Conservation (phyloP, 2,888 invertebrate genomes). For the Tachina fera region DNA sequence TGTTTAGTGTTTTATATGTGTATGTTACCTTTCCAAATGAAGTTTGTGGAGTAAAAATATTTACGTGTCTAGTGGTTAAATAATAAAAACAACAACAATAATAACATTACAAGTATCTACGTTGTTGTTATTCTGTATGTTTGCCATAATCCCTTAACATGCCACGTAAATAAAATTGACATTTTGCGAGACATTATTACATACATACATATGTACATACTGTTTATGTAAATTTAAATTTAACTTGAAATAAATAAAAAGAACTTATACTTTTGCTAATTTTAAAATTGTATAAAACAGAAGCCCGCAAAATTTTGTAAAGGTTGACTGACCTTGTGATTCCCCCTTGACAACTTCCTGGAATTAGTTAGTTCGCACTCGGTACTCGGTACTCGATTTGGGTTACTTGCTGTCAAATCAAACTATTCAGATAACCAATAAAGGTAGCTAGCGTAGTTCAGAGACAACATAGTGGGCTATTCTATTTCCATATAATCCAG, state of each 20-base stretch:
- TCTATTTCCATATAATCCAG: too few species aligned
- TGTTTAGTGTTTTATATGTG: neutral
- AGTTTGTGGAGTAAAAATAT: neutral
- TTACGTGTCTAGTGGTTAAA: conserved; percentile 25
- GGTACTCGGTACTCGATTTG: too few species aligned
- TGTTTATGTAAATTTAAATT: conserved; percentile 2
- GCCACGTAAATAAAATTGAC: conserved; percentile 63
- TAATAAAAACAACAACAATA: conserved; percentile 5
- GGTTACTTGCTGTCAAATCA: too few species aligned
- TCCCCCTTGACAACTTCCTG: too few species aligned
- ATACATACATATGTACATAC: neutral
- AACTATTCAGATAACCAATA: too few species aligned
- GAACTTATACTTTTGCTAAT: conserved; percentile 4
- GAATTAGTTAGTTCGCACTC: too few species aligned
- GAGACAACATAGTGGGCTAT: too few species aligned
- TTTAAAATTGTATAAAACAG: neutral
- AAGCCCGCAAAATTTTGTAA: neutral
- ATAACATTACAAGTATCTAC: conserved; percentile 9
- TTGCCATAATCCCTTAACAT: conserved; percentile 57
- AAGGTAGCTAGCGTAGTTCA: too few species aligned
- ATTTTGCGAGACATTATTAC: conserved; percentile 43
- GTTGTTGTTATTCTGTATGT: conserved; percentile 36
- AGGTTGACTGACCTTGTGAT: too few species aligned
- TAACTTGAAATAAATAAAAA: neutral
- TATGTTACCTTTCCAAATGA: neutral